Evolutionary conservation across 2,113 vertebrate species (phyloP), one percentile per base, ranked within the genome.

Genomic region (Rhea americana): DNA sequence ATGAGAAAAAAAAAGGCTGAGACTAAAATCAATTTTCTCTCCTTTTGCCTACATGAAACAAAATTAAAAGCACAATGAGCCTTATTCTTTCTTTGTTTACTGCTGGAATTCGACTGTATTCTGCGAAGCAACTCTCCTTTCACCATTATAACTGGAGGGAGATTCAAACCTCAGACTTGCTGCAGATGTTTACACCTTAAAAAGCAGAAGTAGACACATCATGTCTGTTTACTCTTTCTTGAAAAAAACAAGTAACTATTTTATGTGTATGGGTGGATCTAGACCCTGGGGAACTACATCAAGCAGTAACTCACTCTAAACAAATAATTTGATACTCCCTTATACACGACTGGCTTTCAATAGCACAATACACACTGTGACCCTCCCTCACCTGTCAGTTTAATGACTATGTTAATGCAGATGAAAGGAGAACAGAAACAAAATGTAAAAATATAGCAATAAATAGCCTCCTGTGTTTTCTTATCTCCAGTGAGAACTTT

Each of bases 31-130:
- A 93, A 92, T 91, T 96, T 95, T 96, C 92, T 95, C 71, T 70
- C 75, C 88, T 95, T 90, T 95, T 86, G 79, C 83, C 79, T 96
- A 95, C 70, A 87, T 96, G 91, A 96, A 97, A 94, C 82, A 95
- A 95, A 96, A 96, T 94, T 96, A 90, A 93, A 95, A 96, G 72
- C 87, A 77, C 90, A 94, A 94, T 95, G 96, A 95, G 55, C 77
- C 86, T 94, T 96, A 91, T 96, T 96, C 95, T 95, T 90, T 94
- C 93, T 93, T 90, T 71, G 89, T 94, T 91, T 93, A 63, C 75
- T 93, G 94, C 77, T 87, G 71, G 87, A 94, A 96, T 94, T 96
- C 93, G 59, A 89, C 41, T 55, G 61, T 90, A 0, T 73, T 81
- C 85, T 95, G 88, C 89, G 89, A 87, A 94, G 37, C 74, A 90